Percentiles rank a stretch among this genome's conserved stretches.
phyloP scores from a whole-genome alignment of 2,113 vertebrate genomes.

The Coryphaenoides rupestris region DNA sequence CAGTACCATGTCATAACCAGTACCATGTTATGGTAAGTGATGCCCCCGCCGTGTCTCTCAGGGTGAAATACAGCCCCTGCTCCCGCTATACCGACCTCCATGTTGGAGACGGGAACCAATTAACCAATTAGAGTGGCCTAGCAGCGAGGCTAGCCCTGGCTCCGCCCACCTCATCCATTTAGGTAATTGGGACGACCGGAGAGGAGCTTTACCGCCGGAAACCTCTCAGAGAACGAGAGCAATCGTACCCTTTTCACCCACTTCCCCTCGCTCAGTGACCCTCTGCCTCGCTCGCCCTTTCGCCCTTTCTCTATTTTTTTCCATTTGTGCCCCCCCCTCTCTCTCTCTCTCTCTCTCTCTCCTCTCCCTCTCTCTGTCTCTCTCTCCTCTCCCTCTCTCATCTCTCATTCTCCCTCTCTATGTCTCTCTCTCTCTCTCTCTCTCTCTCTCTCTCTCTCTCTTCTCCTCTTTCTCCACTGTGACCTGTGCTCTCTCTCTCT shows the following conservation, averaged over 20 bases:
- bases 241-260: slow-evolving; percentile 34
- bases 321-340: neutral
- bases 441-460: slow-evolving; percentile 1
- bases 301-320: neutral
- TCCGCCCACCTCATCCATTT: slow-evolving; percentile 52
- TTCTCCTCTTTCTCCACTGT: neutral
- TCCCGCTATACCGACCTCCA: slow-evolving; percentile 12
- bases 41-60: slow-evolving; percentile 43
- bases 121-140: slow-evolving; percentile 59
- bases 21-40: too few relatives aligned
- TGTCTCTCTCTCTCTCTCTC: neutral
- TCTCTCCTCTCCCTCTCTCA: neutral
- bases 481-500: neutral
- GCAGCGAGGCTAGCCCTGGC: slow-evolving; percentile 39
- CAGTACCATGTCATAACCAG: too few relatives aligned
- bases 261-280: slow-evolving; percentile 9
- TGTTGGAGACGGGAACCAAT: slow-evolving; percentile 56
- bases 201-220: slow-evolving; percentile 47
- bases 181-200: slow-evolving; percentile 64
- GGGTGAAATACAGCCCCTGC: slow-evolving; percentile 51
- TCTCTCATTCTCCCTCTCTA: neutral
- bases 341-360: neutral
- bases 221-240: slow-evolving; percentile 39
- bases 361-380: too few relatives aligned
- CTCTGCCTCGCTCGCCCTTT: slow-evolving; percentile 1